A percentile compares a stretch with the other conserved stretches of the same genome.
These are phyloP conservation scores for Oreohelix idahoensis DNA, from an alignment of 1,140 invertebrate genomes.

Conservation along the genomic window DNA sequence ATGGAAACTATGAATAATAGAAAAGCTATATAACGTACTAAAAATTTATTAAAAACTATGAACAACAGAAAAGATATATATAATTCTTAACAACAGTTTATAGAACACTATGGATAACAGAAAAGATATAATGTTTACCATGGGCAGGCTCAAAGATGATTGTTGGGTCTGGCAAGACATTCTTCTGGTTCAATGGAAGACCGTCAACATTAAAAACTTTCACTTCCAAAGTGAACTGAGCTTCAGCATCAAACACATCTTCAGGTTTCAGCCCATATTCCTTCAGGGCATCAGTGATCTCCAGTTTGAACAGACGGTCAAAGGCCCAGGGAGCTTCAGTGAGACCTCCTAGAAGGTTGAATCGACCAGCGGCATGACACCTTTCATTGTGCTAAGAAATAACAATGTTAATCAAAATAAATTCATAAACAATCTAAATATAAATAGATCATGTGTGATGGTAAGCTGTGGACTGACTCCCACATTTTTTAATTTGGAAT, in stretches of 20 bases:
- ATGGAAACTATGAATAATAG: too few relatives aligned
- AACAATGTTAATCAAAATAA: too few relatives aligned
- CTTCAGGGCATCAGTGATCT: conserved; percentile 29
- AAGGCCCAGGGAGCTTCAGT: conserved; percentile 44
- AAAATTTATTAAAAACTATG: too few relatives aligned
- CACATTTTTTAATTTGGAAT: too few relatives aligned
- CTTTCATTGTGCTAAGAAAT: conserved; percentile 8
- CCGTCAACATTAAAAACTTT: conserved; percentile 33
- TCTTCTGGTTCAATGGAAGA: neutral
- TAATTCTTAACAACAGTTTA: too few relatives aligned
- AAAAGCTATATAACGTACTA: too few relatives aligned
- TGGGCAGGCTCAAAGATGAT: conserved; percentile 35
- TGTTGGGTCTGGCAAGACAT: conserved; percentile 40
- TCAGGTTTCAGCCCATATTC: conserved; percentile 1
- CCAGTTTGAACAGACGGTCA: conserved; percentile 43
- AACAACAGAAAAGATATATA: too few relatives aligned
- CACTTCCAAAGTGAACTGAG: conserved; percentile 30
- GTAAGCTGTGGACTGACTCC: too few relatives aligned
- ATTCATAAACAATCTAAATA: too few relatives aligned
- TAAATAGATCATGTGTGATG: too few relatives aligned
- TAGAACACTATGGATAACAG: too few relatives aligned
- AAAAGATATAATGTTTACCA: too few relatives aligned
- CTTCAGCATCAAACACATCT: conserved; percentile 8
- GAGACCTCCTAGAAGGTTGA: conserved; percentile 41
- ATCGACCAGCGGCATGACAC: conserved; percentile 39